phyloP scores from a whole-genome alignment of 2,113 vertebrate species.

The Myiopsitta monachus region DNA sequence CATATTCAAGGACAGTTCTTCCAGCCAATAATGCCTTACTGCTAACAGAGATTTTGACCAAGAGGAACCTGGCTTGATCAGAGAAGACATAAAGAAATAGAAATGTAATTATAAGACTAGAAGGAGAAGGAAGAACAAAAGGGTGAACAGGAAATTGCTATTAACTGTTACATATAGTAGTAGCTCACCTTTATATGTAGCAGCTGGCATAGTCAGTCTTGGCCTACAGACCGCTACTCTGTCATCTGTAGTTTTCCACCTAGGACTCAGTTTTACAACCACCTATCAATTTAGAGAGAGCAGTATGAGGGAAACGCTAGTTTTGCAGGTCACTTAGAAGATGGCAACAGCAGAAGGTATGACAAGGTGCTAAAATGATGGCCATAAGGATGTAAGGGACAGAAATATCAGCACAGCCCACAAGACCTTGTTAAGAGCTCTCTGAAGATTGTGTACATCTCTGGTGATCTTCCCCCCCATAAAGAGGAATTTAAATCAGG shows the following conservation, averaged over 20 bases:
- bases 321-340: neutral
- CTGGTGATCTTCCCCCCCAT: neutral
- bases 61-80: neutral
- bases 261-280: neutral
- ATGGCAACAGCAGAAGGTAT: neutral
- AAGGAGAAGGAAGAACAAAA: neutral
- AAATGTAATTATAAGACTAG: neutral
- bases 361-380: neutral
- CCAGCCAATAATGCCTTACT: neutral
- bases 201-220: neutral
- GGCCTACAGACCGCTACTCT: neutral
- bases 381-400: neutral
- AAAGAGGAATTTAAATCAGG: neutral
- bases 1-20: neutral
- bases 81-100: neutral
- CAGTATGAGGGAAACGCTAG: neutral
- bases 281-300: neutral
- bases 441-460: neutral
- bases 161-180: neutral
- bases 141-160: neutral
- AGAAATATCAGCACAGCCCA: neutral
- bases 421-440: neutral
- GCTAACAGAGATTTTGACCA: neutral
- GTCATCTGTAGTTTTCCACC: neutral
- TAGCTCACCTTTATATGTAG: fast-evolving